These are phyloP conservation scores for Zaprionus inermis DNA, from an alignment of 1,140 invertebrate species.

Conservation along the genomic window DNA sequence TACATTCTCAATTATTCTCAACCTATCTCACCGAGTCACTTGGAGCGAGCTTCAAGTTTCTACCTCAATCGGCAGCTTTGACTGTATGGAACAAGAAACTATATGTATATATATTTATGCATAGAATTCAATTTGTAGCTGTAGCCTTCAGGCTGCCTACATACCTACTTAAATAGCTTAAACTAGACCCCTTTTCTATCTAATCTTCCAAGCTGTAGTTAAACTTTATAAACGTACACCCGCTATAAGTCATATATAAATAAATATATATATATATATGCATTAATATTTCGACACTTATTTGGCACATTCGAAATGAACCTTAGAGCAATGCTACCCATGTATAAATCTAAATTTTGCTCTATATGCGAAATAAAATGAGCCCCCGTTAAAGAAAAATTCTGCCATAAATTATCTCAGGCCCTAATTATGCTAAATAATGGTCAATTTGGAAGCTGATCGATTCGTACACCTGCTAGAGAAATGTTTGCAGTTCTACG, in stretches of 20 bases:
- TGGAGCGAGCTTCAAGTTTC: no score
- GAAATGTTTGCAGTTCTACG: conserved; percentile 57
- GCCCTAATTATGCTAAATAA: conserved; percentile 34
- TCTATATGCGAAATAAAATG: neutral
- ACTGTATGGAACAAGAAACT: no score
- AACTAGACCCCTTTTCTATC: no score
- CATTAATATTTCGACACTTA: conserved; percentile 6
- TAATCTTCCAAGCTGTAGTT: neutral
- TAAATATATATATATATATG: neutral
- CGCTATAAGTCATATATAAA: neutral
- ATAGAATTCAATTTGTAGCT: no score
- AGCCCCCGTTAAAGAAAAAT: neutral
- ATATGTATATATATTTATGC: no score
- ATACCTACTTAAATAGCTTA: no score
- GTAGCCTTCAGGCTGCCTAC: no score
- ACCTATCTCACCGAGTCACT: neutral
- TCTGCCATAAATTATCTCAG: neutral
- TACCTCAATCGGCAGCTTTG: no score
- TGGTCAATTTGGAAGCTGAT: conserved; percentile 52
- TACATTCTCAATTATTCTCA: no score
- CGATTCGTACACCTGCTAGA: conserved; percentile 49
- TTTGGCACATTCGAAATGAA: conserved; percentile 3
- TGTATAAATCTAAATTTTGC: neutral
- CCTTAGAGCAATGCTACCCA: neutral
- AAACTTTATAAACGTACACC: neutral